A percentile compares a stretch with the other conserved stretches of the same genome.
phyloP scores from a whole-genome alignment of 2,113 vertebrate genomes.

The Mobula hypostoma region DNA sequence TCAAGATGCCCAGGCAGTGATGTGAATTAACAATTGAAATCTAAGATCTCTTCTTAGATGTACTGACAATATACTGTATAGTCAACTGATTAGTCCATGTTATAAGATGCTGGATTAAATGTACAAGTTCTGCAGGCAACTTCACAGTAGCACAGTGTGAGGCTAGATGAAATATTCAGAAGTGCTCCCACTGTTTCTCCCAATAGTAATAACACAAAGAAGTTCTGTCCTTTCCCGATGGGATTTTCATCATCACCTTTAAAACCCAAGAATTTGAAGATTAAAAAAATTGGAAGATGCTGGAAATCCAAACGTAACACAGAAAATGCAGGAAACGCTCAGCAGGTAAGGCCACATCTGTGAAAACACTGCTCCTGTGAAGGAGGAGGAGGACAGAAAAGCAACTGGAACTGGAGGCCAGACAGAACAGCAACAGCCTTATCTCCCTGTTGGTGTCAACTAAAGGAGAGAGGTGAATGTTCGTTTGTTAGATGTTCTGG shows the following conservation, averaged over 20 bases:
- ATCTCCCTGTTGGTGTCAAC: neutral
- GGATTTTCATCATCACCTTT: too few relatives aligned
- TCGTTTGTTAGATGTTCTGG: too few relatives aligned
- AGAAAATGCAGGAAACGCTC: too few relatives aligned
- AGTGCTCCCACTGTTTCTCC: neutral
- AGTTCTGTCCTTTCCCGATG: neutral
- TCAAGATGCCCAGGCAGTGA: neutral
- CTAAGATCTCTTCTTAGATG: neutral
- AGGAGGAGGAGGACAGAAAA: too few relatives aligned
- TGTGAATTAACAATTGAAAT: conserved; percentile 5
- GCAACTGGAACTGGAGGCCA: too few relatives aligned
- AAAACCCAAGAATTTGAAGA: too few relatives aligned
- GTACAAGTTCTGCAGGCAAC: neutral
- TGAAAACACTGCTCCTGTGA: too few relatives aligned
- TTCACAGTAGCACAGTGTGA: neutral
- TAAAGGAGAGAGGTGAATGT: neutral
- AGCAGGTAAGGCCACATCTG: too few relatives aligned
- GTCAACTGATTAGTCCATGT: neutral
- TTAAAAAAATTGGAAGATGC: too few relatives aligned
- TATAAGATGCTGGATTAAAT: neutral
- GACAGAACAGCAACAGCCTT: too few relatives aligned
- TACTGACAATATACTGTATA: neutral
- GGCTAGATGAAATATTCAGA: neutral
- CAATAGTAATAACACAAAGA: neutral
- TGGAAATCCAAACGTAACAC: too few relatives aligned